These are phyloP conservation scores for Platorchestia sp. DNA, from an alignment of 1,140 invertebrate genomes.

Conservation along the genomic window DNA sequence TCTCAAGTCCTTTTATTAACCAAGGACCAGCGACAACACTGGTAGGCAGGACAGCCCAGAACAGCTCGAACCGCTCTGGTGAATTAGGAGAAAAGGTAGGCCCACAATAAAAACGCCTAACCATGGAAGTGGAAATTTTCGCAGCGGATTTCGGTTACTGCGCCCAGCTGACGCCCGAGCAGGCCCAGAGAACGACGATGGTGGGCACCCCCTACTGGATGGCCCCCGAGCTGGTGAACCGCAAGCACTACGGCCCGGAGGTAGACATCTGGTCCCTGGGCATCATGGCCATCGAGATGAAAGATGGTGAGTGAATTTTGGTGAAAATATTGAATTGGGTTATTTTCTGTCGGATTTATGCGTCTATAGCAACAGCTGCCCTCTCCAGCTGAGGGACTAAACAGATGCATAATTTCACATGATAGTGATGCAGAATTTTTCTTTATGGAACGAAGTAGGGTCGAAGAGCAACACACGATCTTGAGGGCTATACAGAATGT, in stretches of 20 bases:
- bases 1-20: no score
- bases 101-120: no score
- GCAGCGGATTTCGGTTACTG: conserved; percentile 98
- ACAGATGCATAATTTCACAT: no score
- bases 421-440: background rate
- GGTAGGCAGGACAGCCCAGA: background rate
- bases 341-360: background rate
- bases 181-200: conserved; percentile 98
- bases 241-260: conserved; percentile 79
- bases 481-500: background rate
- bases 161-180: conserved; percentile 98
- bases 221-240: conserved; percentile 89
- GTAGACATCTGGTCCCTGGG: conserved; percentile 77
- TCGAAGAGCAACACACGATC: background rate
- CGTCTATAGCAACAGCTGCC: background rate
- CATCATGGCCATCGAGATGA: conserved; percentile 78
- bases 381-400: background rate
- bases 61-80: background rate
- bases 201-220: conserved; percentile 99
- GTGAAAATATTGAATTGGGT: background rate
- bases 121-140: background rate
- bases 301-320: conserved; percentile 72
- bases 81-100: background rate
- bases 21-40: no score
- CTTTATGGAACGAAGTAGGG: background rate